A percentile compares a stretch with the other conserved stretches of the same genome.
phyloP scores from a whole-genome alignment of 2,888 invertebrate genomes.

The Margaritifera margaritifera region DNA sequence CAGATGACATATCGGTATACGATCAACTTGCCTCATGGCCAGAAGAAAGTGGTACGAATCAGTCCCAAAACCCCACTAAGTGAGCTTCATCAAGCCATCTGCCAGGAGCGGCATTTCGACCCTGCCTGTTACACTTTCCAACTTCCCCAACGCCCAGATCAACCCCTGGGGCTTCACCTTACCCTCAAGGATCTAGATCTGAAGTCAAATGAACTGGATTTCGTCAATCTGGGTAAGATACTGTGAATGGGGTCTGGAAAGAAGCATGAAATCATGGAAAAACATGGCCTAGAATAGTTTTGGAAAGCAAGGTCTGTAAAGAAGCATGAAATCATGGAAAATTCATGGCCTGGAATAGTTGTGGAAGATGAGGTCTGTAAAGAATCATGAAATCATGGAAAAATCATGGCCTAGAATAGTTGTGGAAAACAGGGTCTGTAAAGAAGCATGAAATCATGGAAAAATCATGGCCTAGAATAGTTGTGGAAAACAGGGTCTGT shows the following conservation, averaged over 20 bases:
- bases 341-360: not conserved
- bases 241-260: no score
- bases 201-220: conserved; percentile 54
- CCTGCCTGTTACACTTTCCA: conserved; percentile 81
- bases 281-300: no score
- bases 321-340: not conserved
- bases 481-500: no score
- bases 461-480: no score
- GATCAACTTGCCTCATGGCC: conserved; percentile 86
- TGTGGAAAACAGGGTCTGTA: no score
- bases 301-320: not conserved
- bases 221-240: conserved; percentile 48
- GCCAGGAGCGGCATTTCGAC: conserved; percentile 83
- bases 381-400: no score
- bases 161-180: conserved; percentile 38
- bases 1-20: conserved; percentile 73
- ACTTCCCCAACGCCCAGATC: conserved; percentile 79
- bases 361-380: no score
- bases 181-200: conserved; percentile 49
- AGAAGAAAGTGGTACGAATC: conserved; percentile 84
- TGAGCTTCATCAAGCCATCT: conserved; percentile 82
- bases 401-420: no score
- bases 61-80: conserved; percentile 81
- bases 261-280: no score
- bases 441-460: no score